Base-by-base conservation (phyloP, 2,113 vertebrate genomes). In the Zingel zingel region DNA sequence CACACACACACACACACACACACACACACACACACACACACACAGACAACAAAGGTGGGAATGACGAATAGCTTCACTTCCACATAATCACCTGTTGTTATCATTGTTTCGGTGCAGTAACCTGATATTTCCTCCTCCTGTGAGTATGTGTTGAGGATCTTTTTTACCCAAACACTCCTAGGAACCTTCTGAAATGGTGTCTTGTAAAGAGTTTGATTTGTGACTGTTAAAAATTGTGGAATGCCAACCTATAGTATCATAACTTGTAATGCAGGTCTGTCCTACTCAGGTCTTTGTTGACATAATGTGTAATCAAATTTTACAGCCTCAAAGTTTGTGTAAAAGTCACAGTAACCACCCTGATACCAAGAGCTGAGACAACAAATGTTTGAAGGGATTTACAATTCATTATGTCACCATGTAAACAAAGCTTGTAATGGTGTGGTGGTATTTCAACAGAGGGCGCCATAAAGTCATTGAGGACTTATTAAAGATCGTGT, bases 41-140 rank as follows among this genome's bases (percentile, higher is more conserved):
- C 43, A 59, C 56, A 5, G 5, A 81, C 14, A 51, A 85, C 77
- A 89, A 79, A 70, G 82, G 59, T 73, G 71, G 82, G 78, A 91
- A 82, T 83, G 68, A 68, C 6, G 25, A 48, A 87, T 19, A 18
- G 77, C 71, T 75, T 67, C n/a, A 39, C 84, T 77, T 86, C 78
- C 80, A 81, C 53, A 85, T 57, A 82, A 72, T 83, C 50, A 83
- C 81, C 75, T 79, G 79, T 84, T 78, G 74, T 86, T 74, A 4
- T 77, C 71, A 62, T 92, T 90, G 88, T 91, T 91, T 85, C 25
- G 2, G 43, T 63, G 18, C 0, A 33, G 84, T 50, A 91, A 91
- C 86, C 68, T 74, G 83, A 93, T 89, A 92, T 85, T 90, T 86
- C 86, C 88, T 79, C 54, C n/a, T 70, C 16, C 16, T 72, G 39